Evolutionary conservation across 2,113 vertebrate species (phyloP), one percentile per base, ranked within the genome.

Genomic region (Struthio camelus): DNA sequence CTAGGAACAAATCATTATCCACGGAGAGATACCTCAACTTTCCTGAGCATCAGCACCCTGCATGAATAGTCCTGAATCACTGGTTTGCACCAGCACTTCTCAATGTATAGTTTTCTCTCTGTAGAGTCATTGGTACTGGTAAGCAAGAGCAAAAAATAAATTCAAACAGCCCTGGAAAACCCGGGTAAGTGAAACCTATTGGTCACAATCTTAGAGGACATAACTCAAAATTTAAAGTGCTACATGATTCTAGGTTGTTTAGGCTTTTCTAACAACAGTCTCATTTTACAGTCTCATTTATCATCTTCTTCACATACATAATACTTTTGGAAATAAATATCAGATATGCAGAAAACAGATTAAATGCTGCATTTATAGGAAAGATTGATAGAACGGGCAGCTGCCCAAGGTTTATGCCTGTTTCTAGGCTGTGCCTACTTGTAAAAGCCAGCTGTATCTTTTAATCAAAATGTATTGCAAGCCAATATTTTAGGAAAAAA

Each of bases 1-100:
- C 50, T 36, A 90, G 67, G 93, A 89, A 85, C 7, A 90, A 77
- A 92, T 88, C 38, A 70, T 85, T 96, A 93, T 62, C 59, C 85
- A 48, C 67, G 59, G 71, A 90, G 75, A 89, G 42, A 62, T 72
- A 71, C 38, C 51, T 82, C 51, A 80, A 89, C 71, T 94, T 91
- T 34, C 54, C 56, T 81, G 46, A 72, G 64, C 71, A 88, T 87
- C 90, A 94, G 86, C 77, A 91, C 23, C 73, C 83, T 92, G 25
- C 53, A 61, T 88, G 42, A 27, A n/a, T 85, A 58, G 38, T 85
- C 38, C 76, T 54, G 75, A 93, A 90, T 1, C 0, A 71, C 82
- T 69, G 70, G 71, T 80, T 95, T 96, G 71, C 77, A 93, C 83
- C 73, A 96, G 78, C 93, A 84, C 32, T 94, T 94, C 48, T 40